Base-by-base conservation (phyloP, 2,888 invertebrate species). In the Pseudococcus viburni region DNA sequence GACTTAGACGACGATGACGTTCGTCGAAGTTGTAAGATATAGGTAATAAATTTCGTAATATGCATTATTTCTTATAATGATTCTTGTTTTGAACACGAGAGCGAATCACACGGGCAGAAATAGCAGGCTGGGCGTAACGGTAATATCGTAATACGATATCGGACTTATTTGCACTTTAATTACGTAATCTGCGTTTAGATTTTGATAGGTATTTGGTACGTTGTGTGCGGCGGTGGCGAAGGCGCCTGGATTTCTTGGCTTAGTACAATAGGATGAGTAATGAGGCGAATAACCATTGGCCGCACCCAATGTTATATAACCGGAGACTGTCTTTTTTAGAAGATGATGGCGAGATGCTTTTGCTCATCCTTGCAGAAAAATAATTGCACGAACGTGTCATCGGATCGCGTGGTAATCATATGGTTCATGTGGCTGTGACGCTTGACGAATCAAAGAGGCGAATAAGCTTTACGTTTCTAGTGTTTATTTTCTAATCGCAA, bases 201-300 rank as follows among this genome's bases (percentile, higher is more conserved):
- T 84, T 84, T 84, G 55, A 84, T 84, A 84, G 26, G 26, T 33
- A 33, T 84, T 55, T 55, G 55, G 84, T 55, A 84, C 84, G 55
- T 11, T 33, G 73, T 39, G 73, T 73, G 73, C 6, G 73, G 73
- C 22, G 73, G 22, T 22, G 15, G 73, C 33, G 22, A 33, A 15
- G 15, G 73, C 33, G 12, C 46, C 26, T 33, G 46, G 55, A 55
- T 12, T 5, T n/a, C 59, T n/a, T n/a, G n/a, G 19, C 59, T 86
- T 19, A 26, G 86, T 19, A 86, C 86, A 86, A 86, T 86, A 46
- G 73, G 86, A 86, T 86, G 86, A 86, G 86, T 86, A 86, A 86
- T 86, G 86, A 86, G 86, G 86, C 86, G 64, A 64, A 86, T 86
- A 68, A 64, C 46, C 46, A 86, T 33, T 64, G 85, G 59, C 51